Evolutionary conservation across 2,113 vertebrate species (phyloP).

Genomic region (Corvus hawaiiensis): DNA sequence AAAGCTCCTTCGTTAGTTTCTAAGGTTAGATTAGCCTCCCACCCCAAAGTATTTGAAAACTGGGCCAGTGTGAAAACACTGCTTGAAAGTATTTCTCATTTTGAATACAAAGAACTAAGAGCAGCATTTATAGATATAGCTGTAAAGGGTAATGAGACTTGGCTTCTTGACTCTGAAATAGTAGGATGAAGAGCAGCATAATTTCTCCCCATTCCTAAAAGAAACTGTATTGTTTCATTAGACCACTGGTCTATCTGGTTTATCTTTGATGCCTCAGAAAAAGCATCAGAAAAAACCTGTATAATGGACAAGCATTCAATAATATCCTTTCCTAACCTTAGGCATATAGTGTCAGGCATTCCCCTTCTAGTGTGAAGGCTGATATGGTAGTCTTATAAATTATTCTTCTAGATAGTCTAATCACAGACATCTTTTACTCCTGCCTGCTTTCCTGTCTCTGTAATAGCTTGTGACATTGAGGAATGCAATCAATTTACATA

Average conservation of each 20-base stretch:
- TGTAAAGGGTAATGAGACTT: background rate
- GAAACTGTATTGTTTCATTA: background rate
- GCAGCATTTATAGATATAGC: background rate
- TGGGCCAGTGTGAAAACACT: background rate
- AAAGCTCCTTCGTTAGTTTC: background rate
- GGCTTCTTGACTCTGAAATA: background rate
- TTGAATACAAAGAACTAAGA: background rate
- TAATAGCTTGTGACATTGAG: background rate
- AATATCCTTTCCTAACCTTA: background rate
- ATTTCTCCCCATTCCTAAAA: background rate
- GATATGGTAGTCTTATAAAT: background rate
- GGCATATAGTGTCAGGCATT: background rate
- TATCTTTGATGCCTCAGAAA: background rate
- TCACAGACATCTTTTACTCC: background rate
- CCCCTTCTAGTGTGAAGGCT: background rate
- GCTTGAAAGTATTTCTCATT: background rate
- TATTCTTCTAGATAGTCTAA: background rate
- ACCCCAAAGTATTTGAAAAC: background rate
- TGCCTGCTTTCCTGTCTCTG: background rate
- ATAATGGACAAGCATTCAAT: background rate
- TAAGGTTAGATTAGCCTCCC: background rate
- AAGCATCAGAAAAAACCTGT: background rate
- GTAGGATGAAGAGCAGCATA: background rate
- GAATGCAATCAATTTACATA: background rate
- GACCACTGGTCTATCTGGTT: background rate